Base-by-base conservation (phyloP, 2,113 vertebrate genomes). In the Pseudorhombus dupliciocellatus region DNA sequence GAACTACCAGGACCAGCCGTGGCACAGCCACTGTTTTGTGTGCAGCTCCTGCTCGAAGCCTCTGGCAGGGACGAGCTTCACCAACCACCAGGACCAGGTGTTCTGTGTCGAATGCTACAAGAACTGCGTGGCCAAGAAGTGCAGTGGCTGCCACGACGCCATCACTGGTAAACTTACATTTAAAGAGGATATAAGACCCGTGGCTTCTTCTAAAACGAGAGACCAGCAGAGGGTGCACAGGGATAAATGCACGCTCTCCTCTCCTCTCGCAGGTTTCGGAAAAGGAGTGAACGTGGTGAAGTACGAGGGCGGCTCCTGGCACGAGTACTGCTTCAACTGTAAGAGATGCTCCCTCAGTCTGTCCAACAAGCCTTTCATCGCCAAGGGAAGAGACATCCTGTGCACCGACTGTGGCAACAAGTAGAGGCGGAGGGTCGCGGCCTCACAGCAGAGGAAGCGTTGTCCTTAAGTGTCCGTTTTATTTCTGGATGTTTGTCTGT, bases 71-170 rank as follows among this genome's bases (percentile, higher is more conserved):
- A 90, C 94, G 46, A 95, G 95, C 80, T 99, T 98, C 94, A 98
- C 97, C 42, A 96, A 95, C 20, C 96, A 98, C 51, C 94, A 98
- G 91, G 95, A 97, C 72, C 78, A 94, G 72, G 94, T 94, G 86
- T 99, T 96, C 93, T 99, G 98, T 0, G 96, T 98, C 7, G 96
- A 98, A 24, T 98, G 98, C 90, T 98, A 98, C 95, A 98, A 97
- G 93, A 95, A 67, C 74, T 93, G 92, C 0, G 96, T 99, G 83
- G 98, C 98, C 56, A 98, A 98, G 94, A 98, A 98, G 86, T 98
- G 98, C 77, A 89, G 91, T 48, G 90, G 94, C 88, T 99, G 98
- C 94, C 94, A 95, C 85, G 97, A 96, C 88, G 95, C 97, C 54
- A 98, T 99, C 89, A 99, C 98, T 93, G 98, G 98, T 91, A 3